These are phyloP conservation scores for Nephrotoma flavescens DNA, from an alignment of 2,888 invertebrate species.

Conservation along the genomic window DNA sequence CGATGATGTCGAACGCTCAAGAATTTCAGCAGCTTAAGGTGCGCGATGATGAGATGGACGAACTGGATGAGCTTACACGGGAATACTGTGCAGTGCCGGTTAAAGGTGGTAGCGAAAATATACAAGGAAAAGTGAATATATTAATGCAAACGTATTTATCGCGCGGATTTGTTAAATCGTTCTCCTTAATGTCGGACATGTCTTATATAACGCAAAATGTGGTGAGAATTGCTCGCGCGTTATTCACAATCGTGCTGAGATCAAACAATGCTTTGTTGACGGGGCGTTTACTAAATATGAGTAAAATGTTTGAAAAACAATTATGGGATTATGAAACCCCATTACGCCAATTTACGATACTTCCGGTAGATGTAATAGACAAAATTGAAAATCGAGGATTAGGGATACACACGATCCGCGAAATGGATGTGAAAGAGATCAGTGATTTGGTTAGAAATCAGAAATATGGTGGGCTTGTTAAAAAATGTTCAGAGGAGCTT, in stretches of 20 bases:
- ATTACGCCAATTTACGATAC: constrained; percentile 66
- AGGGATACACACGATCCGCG: constrained; percentile 60
- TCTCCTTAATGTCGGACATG: constrained; percentile 29
- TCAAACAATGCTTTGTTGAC: constrained; percentile 85
- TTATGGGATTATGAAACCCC: constrained; percentile 81
- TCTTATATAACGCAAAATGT: constrained; percentile 56
- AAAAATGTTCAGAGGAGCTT: constrained; percentile 72
- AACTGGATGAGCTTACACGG: constrained; percentile 63
- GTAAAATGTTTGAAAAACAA: constrained; percentile 87
- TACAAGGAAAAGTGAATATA: constrained; percentile 91
- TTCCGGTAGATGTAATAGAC: constrained; percentile 61
- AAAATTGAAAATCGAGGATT: constrained; percentile 69
- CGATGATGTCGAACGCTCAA: constrained; percentile 79
- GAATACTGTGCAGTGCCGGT: constrained; percentile 65
- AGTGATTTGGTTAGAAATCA: constrained; percentile 66
- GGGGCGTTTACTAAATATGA: constrained; percentile 65
- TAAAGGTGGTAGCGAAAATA: constrained; percentile 72
- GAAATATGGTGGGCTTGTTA: constrained; percentile 58
- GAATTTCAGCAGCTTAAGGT: constrained; percentile 95
- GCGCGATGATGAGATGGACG: constrained; percentile 87
- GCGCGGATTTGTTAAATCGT: constrained; percentile 53
- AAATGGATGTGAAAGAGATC: constrained; percentile 78
- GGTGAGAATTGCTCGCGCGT: constrained; percentile 73
- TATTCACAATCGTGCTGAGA: constrained; percentile 86
- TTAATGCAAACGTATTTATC: constrained; percentile 83